phyloP scores from a whole-genome alignment of 2,797 vertebrate species.

The Morelia viridis region DNA sequence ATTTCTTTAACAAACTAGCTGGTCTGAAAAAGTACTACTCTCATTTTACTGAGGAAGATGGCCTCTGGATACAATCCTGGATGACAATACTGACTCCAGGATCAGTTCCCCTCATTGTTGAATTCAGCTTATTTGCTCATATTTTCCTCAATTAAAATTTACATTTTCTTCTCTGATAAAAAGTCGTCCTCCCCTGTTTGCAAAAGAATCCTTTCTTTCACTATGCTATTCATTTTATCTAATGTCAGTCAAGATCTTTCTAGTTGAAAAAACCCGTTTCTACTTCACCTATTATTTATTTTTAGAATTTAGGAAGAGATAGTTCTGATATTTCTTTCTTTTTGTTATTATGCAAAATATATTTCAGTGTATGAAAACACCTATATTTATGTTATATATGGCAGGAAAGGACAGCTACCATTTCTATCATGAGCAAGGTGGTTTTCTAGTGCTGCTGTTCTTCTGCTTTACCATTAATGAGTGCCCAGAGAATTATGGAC shows the following conservation, averaged over 20 bases:
- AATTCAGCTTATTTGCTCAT: neutral
- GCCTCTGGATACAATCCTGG: neutral
- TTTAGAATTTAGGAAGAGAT: neutral
- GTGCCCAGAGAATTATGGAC: neutral
- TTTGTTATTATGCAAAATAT: neutral
- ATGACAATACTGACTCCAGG: constrained; percentile 12
- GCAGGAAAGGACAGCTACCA: neutral
- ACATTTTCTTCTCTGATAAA: constrained; percentile 7
- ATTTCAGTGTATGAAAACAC: neutral
- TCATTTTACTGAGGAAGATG: constrained; percentile 10
- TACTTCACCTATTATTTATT: neutral
- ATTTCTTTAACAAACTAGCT: constrained; percentile 60
- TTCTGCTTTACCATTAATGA: neutral
- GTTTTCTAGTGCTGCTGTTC: neutral
- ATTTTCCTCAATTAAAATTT: constrained; percentile 12
- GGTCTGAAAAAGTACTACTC: constrained; percentile 34
- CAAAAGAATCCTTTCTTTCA: neutral
- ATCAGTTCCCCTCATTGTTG: neutral
- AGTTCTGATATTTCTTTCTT: neutral
- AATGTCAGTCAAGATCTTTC: neutral
- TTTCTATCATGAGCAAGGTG: neutral
- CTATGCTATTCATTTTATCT: neutral
- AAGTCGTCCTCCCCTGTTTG: neutral
- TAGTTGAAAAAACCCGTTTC: neutral
- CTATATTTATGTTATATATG: neutral